Percentiles rank a stretch among this genome's conserved stretches.
These are phyloP conservation scores for Arrhamphus sclerolepis DNA, from an alignment of 2,797 vertebrate species.

Conservation along the genomic window DNA sequence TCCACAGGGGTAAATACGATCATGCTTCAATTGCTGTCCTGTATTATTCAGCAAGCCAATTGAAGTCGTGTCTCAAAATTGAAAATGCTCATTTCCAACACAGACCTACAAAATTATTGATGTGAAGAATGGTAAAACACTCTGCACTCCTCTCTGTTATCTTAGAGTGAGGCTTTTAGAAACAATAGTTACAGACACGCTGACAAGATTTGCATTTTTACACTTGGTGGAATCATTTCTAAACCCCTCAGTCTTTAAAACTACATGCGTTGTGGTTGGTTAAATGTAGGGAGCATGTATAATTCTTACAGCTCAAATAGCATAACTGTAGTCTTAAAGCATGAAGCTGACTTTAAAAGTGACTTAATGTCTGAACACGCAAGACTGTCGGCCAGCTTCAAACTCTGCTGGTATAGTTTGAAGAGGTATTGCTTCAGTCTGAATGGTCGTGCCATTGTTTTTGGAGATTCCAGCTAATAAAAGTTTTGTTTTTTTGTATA, in stretches of 20 bases:
- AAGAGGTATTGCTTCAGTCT: not conserved
- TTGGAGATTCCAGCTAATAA: too few species aligned
- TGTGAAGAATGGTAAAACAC: conserved; percentile 62
- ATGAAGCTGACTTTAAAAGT: not conserved
- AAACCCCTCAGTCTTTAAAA: not conserved
- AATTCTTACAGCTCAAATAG: not conserved
- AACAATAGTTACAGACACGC: conserved; percentile 34
- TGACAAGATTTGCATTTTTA: conserved; percentile 21
- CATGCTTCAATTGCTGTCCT: conserved; percentile 67
- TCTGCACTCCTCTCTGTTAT: conserved; percentile 44
- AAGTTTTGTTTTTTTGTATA: too few species aligned
- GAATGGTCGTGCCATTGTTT: too few species aligned
- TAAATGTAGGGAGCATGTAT: not conserved
- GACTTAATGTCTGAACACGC: too few species aligned
- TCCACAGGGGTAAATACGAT: conserved; percentile 72
- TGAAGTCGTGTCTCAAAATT: conserved; percentile 68
- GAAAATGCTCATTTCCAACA: conserved; percentile 64
- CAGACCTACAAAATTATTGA: conserved; percentile 70
- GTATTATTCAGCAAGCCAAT: conserved; percentile 73
- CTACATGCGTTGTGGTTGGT: not conserved
- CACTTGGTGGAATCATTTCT: conserved; percentile 33
- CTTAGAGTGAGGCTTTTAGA: conserved; percentile 43
- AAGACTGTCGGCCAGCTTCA: not conserved
- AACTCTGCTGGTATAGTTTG: not conserved
- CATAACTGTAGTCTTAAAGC: not conserved